Evolutionary conservation across 2,888 invertebrate species (phyloP).

Genomic region (Caenorhabditis sp.): DNA sequence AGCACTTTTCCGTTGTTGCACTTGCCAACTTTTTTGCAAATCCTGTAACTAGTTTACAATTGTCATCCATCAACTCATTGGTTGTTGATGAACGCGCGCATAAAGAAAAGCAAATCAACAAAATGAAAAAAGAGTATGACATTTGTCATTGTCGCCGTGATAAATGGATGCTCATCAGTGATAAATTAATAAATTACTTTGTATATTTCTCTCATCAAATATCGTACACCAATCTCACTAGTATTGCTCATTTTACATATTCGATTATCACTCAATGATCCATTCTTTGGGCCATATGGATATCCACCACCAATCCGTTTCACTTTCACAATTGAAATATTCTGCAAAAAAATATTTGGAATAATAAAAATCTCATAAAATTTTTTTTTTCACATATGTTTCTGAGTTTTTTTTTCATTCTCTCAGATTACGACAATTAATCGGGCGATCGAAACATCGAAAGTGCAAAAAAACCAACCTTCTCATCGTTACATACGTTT

Average conservation of each 20-base stretch:
- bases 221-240: background rate
- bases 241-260: constrained; percentile 1
- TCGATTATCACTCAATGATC: background rate
- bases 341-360: constrained; percentile 11
- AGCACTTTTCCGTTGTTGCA: background rate
- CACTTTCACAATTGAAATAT: constrained; percentile 2
- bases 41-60: background rate
- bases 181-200: background rate
- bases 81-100: background rate
- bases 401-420: background rate
- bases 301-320: constrained; percentile 37
- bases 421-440: constrained; percentile 10
- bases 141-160: background rate
- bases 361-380: constrained; percentile 2
- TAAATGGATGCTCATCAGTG: too few relatives aligned
- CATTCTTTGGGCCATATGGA: constrained; percentile 29
- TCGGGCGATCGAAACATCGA: background rate
- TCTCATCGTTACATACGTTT: constrained; percentile 1
- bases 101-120: too few relatives aligned
- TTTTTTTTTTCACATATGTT: background rate
- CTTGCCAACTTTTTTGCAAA: background rate
- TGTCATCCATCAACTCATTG: background rate
- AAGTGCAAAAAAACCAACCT: constrained; percentile 2
- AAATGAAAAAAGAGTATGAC: too few relatives aligned
- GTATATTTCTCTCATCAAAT: background rate